These are phyloP conservation scores for Umimayanthus kanabou DNA, from an alignment of 92 coral and sea anemone genomes.

Conservation along the genomic window DNA sequence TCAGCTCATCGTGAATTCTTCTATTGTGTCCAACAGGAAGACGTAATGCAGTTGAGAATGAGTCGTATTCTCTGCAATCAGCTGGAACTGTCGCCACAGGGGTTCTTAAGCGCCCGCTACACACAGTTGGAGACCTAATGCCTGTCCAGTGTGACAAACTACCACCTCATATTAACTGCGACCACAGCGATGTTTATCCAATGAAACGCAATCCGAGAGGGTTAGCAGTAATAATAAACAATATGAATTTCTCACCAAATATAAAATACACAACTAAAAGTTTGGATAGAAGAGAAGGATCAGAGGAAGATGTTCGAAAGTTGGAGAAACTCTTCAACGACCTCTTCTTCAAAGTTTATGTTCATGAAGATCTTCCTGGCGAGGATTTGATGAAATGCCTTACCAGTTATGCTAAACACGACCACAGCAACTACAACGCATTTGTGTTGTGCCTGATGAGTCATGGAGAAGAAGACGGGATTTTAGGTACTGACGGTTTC, in stretches of 20 bases:
- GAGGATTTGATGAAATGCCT: background rate
- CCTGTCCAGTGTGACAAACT: constrained; percentile 14
- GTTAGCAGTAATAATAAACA: constrained; percentile 44
- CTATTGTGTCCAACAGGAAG: background rate
- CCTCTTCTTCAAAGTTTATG: constrained; percentile 6
- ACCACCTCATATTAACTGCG: constrained; percentile 3
- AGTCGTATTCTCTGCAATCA: background rate
- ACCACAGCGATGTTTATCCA: constrained; percentile 19
- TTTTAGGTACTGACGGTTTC: constrained; percentile 23
- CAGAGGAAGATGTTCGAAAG: constrained; percentile 38
- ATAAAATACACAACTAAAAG: background rate
- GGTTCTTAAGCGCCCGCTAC: background rate
- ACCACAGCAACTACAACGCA: constrained; percentile 20
- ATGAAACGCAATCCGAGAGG: constrained; percentile 52
- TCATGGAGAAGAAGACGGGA: constrained; percentile 32
- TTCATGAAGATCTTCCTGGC: constrained; percentile 6
- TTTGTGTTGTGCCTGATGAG: constrained; percentile 48
- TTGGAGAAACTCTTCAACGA: constrained; percentile 29
- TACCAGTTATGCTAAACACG: background rate
- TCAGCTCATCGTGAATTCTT: background rate
- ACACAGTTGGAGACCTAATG: background rate
- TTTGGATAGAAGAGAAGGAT: constrained; percentile 27
- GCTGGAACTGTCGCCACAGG: background rate
- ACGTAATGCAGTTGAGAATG: constrained; percentile 30
- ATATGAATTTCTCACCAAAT: constrained; percentile 5